Conservation (phyloP, 2,888 invertebrate species). For the Euplexia lucipara region DNA sequence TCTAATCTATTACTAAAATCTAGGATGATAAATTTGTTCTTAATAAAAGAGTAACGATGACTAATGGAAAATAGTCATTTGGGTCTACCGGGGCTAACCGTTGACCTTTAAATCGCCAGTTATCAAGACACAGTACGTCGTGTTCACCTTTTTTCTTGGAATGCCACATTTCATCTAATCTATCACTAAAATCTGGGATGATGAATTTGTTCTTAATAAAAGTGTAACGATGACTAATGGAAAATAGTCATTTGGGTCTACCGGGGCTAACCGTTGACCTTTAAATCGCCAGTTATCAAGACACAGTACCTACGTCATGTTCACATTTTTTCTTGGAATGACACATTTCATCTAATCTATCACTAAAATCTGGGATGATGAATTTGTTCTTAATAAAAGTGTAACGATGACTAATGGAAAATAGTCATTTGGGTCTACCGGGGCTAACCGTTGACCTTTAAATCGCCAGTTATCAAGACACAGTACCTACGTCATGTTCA, state of each 20-base stretch:
- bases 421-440: slow-evolving; percentile 2
- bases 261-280: slow-evolving; percentile 11
- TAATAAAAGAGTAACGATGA: neutral
- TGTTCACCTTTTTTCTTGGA: too few species aligned
- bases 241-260: neutral
- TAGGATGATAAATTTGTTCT: slow-evolving; percentile 2
- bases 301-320: neutral
- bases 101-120: slow-evolving; percentile 17
- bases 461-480: slow-evolving; percentile 11
- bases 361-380: too few species aligned
- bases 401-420: too few species aligned
- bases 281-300: slow-evolving; percentile 13
- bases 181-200: neutral
- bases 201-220: neutral
- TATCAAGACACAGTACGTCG: slow-evolving; percentile 13
- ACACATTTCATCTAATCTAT: too few species aligned
- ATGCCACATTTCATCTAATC: too few species aligned
- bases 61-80: neutral
- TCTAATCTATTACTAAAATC: neutral
- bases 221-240: neutral
- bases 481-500: too few species aligned
- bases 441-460: slow-evolving; percentile 13
- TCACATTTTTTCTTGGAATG: too few species aligned
- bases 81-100: neutral
- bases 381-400: too few species aligned